Percentiles rank a stretch among this genome's conserved stretches.
Evolutionary conservation across 2,888 invertebrate genomes (phyloP).

Genomic region (Pantelozetes paolii): DNA sequence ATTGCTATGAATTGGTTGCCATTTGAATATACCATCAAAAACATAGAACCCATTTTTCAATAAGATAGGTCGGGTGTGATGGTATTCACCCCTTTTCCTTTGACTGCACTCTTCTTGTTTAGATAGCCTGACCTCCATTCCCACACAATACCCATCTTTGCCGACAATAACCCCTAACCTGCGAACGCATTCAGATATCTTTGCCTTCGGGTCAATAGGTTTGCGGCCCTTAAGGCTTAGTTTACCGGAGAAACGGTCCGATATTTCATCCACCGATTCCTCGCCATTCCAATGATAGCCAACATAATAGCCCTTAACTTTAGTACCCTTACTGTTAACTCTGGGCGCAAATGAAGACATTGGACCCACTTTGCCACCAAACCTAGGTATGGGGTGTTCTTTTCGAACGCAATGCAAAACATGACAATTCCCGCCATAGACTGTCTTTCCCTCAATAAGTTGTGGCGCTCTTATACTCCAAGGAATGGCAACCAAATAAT

Average conservation of each 20-base stretch:
- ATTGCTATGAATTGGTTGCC: conserved; percentile 20
- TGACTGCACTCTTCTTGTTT: background rate
- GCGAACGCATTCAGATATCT: background rate
- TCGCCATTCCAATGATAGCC: conserved; percentile 33
- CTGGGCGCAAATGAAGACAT: conserved; percentile 27
- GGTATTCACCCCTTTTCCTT: background rate
- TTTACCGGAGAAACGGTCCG: conserved; percentile 6
- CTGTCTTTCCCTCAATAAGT: background rate
- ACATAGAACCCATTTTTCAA: conserved; percentile 17
- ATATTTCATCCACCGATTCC: conserved; percentile 16
- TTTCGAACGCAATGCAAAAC: conserved; percentile 29
- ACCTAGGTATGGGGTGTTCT: background rate
- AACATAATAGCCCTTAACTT: conserved; percentile 16
- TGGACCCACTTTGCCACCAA: conserved; percentile 19
- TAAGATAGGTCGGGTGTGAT: conserved; percentile 24
- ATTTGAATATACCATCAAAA: conserved; percentile 9
- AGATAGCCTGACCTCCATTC: conserved; percentile 15
- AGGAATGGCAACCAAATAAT: conserved; percentile 7
- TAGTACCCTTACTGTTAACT: background rate
- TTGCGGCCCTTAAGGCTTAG: background rate
- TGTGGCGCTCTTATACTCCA: background rate
- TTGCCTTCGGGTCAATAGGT: background rate
- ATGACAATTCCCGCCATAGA: background rate
- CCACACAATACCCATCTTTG: conserved; percentile 15
- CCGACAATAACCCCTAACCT: conserved; percentile 18